A percentile compares a stretch with the other conserved stretches of the same genome.
Evolutionary conservation across 2,797 vertebrate genomes (phyloP).

Genomic region (Galaxias olidus): DNA sequence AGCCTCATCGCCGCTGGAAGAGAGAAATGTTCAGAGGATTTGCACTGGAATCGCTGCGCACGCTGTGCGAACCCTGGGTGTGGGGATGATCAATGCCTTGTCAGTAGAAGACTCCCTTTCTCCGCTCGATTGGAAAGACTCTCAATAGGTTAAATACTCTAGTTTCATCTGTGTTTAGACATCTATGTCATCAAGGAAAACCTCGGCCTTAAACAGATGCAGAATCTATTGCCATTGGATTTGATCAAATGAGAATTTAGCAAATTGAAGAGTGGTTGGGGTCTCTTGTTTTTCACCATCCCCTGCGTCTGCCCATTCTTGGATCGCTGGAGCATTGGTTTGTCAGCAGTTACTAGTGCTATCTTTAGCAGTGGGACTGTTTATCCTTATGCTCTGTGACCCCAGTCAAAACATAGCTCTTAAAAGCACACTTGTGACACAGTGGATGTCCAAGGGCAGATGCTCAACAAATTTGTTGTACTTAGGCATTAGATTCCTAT

Average conservation of each 20-base stretch:
- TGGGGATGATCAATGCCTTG: conserved; percentile 68
- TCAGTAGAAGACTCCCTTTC: conserved; percentile 52
- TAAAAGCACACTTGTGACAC: too few species aligned
- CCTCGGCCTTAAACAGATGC: conserved; percentile 55
- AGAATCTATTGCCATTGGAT: conserved; percentile 71
- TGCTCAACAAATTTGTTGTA: too few species aligned
- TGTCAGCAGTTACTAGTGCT: background rate
- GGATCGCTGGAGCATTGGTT: background rate
- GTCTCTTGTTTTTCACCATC: conserved; percentile 55
- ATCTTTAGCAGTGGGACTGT: background rate
- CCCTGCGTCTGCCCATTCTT: background rate
- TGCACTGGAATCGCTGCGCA: conserved; percentile 57
- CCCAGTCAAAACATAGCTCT: too few species aligned
- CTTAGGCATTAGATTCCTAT: too few species aligned
- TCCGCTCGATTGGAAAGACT: conserved; percentile 51
- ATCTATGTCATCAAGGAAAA: conserved; percentile 64
- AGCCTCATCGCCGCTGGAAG: conserved; percentile 58
- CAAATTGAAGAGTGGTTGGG: conserved; percentile 59
- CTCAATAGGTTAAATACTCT: conserved; percentile 71
- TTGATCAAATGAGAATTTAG: conserved; percentile 72
- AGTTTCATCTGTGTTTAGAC: conserved; percentile 58
- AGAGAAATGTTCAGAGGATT: conserved; percentile 65
- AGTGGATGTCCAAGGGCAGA: too few species aligned
- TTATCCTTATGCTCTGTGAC: too few species aligned
- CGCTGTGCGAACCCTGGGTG: conserved; percentile 63